phyloP scores from a whole-genome alignment of 2,113 vertebrate species.

The Procavia capensis region DNA sequence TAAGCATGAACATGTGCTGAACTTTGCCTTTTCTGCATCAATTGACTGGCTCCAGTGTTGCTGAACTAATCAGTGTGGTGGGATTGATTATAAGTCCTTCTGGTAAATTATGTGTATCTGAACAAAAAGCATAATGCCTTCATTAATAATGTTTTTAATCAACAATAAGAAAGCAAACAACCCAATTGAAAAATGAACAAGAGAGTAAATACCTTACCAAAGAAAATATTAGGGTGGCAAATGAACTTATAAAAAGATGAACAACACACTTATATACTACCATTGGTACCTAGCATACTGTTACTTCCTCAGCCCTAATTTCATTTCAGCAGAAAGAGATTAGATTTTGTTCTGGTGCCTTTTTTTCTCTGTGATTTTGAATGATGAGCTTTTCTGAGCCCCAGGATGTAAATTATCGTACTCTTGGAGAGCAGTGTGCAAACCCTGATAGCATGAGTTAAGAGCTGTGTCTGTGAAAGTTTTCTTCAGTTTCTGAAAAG shows the following conservation, averaged over 20 bases:
- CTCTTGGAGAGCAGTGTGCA: background rate
- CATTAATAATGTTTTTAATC: background rate
- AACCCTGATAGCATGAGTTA: too few species aligned
- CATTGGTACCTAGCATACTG: background rate
- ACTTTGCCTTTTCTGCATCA: too few species aligned
- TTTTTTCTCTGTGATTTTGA: background rate
- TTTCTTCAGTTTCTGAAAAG: background rate
- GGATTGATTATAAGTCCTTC: background rate
- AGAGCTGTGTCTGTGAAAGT: background rate
- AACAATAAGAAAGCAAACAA: background rate
- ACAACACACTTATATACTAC: background rate
- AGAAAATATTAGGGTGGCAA: background rate
- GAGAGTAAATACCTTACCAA: conserved; percentile 9
- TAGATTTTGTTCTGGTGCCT: background rate
- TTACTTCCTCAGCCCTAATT: background rate
- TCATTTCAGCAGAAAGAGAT: background rate
- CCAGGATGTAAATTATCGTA: background rate
- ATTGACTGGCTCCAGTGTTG: background rate
- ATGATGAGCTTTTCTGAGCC: background rate
- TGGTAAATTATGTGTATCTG: conserved; percentile 8
- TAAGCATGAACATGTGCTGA: too few species aligned
- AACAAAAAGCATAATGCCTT: background rate
- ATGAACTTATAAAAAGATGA: background rate
- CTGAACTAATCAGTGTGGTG: background rate
- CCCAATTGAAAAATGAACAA: conserved; percentile 28